These are phyloP conservation scores for Ploceus nigricollis DNA, from an alignment of 2,113 vertebrate genomes.

Conservation along the genomic window DNA sequence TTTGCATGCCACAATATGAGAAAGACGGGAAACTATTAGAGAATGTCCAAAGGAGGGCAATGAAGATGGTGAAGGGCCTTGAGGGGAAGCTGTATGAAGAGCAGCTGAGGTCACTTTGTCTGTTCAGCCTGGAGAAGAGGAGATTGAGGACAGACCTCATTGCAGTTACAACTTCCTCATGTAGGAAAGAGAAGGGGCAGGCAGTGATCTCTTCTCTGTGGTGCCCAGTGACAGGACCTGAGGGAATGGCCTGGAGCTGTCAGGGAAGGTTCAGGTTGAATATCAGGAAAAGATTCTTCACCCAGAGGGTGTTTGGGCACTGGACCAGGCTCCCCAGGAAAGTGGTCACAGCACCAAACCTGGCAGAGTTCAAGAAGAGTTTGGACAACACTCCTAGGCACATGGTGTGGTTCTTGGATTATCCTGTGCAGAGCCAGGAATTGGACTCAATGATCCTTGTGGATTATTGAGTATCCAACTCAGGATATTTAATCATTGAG, in stretches of 20 bases:
- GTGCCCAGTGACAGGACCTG: rapidly evolving
- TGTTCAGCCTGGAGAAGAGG: background rate
- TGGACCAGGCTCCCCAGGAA: background rate
- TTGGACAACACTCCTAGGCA: background rate
- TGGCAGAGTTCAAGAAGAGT: background rate
- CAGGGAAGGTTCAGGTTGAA: background rate
- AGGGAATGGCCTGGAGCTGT: background rate
- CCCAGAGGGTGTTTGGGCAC: background rate
- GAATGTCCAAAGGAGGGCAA: background rate
- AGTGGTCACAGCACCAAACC: background rate
- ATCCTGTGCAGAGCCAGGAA: background rate
- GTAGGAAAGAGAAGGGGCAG: background rate
- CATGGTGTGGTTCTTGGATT: background rate
- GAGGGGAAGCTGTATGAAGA: rapidly evolving
- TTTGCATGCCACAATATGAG: rapidly evolving
- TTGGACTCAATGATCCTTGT: background rate
- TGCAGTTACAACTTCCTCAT: rapidly evolving
- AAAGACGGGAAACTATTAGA: rapidly evolving
- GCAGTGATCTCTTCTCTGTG: rapidly evolving
- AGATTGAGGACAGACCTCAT: background rate
- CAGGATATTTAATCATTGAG: background rate
- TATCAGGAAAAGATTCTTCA: background rate
- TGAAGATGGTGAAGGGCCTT: background rate
- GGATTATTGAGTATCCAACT: background rate
- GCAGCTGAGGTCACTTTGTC: rapidly evolving